A percentile compares a stretch with the other conserved stretches of the same genome.
Evolutionary conservation across 1,140 invertebrate species (phyloP).

Genomic region (Pseudobourletiella spinata): DNA sequence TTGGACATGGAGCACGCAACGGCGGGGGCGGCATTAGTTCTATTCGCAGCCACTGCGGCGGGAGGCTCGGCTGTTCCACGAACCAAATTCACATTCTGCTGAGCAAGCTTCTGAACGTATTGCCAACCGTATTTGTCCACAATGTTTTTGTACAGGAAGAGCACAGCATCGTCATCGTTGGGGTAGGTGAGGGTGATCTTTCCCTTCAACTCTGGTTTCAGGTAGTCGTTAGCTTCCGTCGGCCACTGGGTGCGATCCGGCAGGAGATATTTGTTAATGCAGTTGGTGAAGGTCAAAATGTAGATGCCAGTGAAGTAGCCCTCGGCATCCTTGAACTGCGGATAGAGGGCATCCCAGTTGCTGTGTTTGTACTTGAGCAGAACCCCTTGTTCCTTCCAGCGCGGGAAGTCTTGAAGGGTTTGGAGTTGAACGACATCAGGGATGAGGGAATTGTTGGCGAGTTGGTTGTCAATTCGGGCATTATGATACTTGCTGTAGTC

Average conservation of each 20-base stretch:
- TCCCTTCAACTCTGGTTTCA: conserved; percentile 11
- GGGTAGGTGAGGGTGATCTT: conserved; percentile 13
- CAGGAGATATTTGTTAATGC: no score
- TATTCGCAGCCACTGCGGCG: neutral
- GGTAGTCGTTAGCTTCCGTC: conserved; percentile 12
- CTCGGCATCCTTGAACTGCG: conserved; percentile 14
- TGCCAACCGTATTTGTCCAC: no score
- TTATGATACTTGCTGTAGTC: conserved; percentile 18
- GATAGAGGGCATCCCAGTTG: no score
- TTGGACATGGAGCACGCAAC: neutral
- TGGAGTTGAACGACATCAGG: no score
- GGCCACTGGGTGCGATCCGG: conserved; percentile 16
- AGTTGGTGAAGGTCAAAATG: no score
- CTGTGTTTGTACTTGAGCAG: conserved; percentile 20
- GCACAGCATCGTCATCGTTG: conserved; percentile 29
- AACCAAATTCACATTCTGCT: conserved; percentile 7
- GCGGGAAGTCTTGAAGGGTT: conserved; percentile 17
- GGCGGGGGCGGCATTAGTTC: neutral
- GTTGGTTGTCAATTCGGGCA: no score
- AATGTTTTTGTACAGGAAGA: no score
- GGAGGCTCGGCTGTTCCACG: conserved; percentile 10
- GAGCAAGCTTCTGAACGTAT: conserved; percentile 1
- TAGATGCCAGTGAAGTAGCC: conserved; percentile 10
- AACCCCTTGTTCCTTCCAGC: conserved; percentile 18
- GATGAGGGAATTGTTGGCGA: neutral